phyloP scores from a whole-genome alignment of 1,140 invertebrate species.

The Lepidurus arcticus region DNA sequence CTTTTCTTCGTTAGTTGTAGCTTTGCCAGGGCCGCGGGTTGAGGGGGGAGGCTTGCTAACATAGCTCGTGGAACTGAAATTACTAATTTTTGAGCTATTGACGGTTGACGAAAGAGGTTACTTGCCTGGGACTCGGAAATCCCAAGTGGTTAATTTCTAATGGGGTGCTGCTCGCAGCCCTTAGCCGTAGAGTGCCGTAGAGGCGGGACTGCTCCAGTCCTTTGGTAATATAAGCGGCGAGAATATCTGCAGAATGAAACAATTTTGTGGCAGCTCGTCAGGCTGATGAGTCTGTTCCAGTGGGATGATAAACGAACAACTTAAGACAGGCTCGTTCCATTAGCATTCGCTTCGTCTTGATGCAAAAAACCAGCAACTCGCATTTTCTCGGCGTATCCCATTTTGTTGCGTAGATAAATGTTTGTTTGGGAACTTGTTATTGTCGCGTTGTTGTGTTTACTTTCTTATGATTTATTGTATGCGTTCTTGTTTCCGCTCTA shows the following conservation, averaged over 20 bases:
- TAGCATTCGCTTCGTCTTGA: not conserved
- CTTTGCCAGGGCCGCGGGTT: not conserved
- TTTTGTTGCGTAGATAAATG: not conserved
- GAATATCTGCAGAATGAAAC: not conserved
- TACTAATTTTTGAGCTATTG: not conserved
- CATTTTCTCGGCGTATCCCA: not conserved
- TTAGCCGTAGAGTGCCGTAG: not conserved
- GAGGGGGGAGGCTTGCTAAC: not conserved
- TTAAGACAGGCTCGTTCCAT: conserved; percentile 7
- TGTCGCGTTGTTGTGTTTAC: no score
- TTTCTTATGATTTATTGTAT: no score
- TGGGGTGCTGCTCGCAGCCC: not conserved
- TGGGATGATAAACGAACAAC: conserved; percentile 8
- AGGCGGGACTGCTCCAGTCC: not conserved
- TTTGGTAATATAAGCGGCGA: not conserved
- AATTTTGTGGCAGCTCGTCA: not conserved
- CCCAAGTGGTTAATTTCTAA: conserved; percentile 19
- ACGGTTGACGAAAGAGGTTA: not conserved
- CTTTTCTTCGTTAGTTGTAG: not conserved
- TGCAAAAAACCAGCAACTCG: not conserved
- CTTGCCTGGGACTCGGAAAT: not conserved
- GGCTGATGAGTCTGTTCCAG: not conserved
- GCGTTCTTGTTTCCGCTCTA: no score
- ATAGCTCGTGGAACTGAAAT: not conserved
- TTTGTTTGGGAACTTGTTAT: no score